A percentile compares a stretch with the other conserved stretches of the same genome.
Evolutionary conservation across 2,113 vertebrate genomes (phyloP).

Genomic region (Nipponia nippon): DNA sequence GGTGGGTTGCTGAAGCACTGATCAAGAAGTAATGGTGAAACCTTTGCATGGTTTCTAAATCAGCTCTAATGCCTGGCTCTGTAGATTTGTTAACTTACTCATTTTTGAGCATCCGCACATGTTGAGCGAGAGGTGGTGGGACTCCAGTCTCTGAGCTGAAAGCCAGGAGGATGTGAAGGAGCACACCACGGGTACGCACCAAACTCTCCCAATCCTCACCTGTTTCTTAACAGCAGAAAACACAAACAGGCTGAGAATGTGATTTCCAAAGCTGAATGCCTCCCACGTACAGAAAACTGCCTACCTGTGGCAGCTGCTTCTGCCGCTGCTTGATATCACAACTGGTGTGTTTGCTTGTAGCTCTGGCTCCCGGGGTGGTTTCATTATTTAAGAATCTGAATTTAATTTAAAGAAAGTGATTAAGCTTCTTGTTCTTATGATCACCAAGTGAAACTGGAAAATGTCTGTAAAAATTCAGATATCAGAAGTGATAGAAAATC

Average conservation of each 20-base stretch:
- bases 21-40: not conserved
- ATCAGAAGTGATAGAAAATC: not conserved
- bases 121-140: not conserved
- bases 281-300: not conserved
- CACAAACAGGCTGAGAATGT: no score
- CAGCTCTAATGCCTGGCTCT: not conserved
- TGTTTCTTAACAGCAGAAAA: not conserved
- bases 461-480: not conserved
- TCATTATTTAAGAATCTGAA: not conserved
- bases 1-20: not conserved
- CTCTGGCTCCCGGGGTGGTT: not conserved
- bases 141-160: not conserved
- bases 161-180: not conserved
- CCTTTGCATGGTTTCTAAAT: not conserved
- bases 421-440: not conserved
- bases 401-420: not conserved
- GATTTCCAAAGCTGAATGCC: not conserved
- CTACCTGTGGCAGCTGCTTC: not conserved
- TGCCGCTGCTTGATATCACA: not conserved
- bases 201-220: not conserved
- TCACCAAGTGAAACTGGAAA: not conserved
- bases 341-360: not conserved
- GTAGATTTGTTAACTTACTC: not conserved
- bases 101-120: rapidly evolving
- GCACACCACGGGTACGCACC: rapidly evolving